A percentile compares a stretch with the other conserved stretches of the same genome.
Conservation (phyloP, 2,113 vertebrate species). For the Paralichthys olivaceus region DNA sequence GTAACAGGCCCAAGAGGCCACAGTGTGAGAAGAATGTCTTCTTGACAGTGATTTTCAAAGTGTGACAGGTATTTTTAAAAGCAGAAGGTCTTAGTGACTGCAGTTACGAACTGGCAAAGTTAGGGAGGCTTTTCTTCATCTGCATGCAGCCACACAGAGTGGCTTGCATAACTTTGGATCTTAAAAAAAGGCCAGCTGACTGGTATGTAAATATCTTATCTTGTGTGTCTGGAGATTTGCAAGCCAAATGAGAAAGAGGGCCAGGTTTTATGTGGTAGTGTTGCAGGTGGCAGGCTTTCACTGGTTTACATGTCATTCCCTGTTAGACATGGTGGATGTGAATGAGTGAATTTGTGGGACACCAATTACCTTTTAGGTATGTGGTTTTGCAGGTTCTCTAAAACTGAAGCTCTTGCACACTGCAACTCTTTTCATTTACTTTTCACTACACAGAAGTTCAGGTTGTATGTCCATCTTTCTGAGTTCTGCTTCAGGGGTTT, state of each 20-base stretch:
- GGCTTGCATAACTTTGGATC: constrained; percentile 54
- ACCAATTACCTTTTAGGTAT: constrained; percentile 38
- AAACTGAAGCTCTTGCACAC: neutral
- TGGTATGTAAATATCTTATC: constrained; percentile 75
- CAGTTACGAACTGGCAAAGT: constrained; percentile 24
- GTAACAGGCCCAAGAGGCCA: constrained; percentile 3
- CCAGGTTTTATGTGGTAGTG: constrained; percentile 8
- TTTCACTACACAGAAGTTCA: constrained; percentile 20
- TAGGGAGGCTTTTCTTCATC: constrained; percentile 17
- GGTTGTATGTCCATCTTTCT: neutral
- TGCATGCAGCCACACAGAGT: constrained; percentile 36
- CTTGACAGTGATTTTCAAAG: constrained; percentile 12
- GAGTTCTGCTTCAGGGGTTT: constrained; percentile 15
- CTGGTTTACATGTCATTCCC: constrained; percentile 30
- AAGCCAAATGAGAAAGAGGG: constrained; percentile 70
- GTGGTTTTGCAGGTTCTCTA: constrained; percentile 46
- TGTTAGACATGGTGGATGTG: constrained; percentile 25
- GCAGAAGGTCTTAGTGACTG: neutral
- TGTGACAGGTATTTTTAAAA: constrained; percentile 18
- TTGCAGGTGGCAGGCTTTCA: constrained; percentile 42
- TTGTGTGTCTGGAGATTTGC: constrained; percentile 65
- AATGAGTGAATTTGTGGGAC: neutral
- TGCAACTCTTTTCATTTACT: constrained; percentile 24
- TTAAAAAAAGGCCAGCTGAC: constrained; percentile 54
- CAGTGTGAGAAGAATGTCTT: neutral